Evolutionary conservation across 2,888 invertebrate species (phyloP).

Genomic region (Agrochola circellaris): DNA sequence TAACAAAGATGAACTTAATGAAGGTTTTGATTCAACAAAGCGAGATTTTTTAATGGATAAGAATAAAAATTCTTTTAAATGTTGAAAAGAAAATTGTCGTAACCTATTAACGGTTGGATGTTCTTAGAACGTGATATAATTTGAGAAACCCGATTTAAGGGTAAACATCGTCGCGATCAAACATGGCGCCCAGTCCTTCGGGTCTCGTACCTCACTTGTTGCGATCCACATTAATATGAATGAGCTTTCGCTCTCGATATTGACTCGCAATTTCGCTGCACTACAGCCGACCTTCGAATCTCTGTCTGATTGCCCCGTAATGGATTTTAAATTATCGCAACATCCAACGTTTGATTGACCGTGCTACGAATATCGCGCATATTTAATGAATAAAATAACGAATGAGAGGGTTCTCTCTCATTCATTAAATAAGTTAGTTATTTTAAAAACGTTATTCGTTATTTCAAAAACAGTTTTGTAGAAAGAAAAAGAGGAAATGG

Average conservation of each 20-base stretch:
- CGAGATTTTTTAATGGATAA: constrained; percentile 2
- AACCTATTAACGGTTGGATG: neutral
- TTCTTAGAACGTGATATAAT: constrained; percentile 23
- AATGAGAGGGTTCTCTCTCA: neutral
- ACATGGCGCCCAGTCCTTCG: constrained; percentile 21
- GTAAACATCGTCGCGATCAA: constrained; percentile 24
- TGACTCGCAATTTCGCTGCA: constrained; percentile 62
- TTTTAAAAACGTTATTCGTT: no score
- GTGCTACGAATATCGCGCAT: constrained; percentile 58
- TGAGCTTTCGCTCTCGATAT: constrained; percentile 68
- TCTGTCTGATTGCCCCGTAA: constrained; percentile 79
- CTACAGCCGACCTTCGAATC: constrained; percentile 69
- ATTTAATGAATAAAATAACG: constrained; percentile 6
- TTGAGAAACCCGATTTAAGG: constrained; percentile 23
- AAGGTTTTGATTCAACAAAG: constrained; percentile 28
- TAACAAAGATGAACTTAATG: constrained; percentile 31
- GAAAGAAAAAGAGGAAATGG: neutral
- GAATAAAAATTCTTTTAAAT: constrained; percentile 2
- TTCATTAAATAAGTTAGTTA: no score
- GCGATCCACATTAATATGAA: constrained; percentile 73
- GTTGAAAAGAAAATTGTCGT: constrained; percentile 5
- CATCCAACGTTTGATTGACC: constrained; percentile 75
- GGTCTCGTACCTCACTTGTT: constrained; percentile 59
- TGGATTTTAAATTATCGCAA: constrained; percentile 83
- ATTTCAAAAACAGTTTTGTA: neutral